These are phyloP conservation scores for Spilogale gracilis DNA, from an alignment of 2,113 vertebrate genomes.

Conservation along the genomic window DNA sequence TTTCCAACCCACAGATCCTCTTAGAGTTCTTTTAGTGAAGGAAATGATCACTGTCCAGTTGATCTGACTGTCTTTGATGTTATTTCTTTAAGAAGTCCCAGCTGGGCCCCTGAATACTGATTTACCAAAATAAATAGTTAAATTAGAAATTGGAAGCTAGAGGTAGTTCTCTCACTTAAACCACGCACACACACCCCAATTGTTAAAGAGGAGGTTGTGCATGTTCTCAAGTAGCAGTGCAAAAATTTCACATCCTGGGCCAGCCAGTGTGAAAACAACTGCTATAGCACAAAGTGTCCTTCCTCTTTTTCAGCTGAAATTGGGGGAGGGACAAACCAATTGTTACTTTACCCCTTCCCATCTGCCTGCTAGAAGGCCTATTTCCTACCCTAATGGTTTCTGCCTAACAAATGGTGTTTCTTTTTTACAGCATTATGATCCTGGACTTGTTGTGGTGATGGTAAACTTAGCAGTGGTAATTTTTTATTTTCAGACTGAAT, in stretches of 20 bases:
- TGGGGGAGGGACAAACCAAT: constrained; percentile 84
- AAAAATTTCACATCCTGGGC: constrained; percentile 62
- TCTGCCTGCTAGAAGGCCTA: constrained; percentile 91
- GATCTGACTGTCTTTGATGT: constrained; percentile 21
- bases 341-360: constrained; percentile 76
- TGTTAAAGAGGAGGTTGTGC: constrained; percentile 45
- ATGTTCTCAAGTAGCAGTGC: constrained; percentile 61
- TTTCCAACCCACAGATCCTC: background rate
- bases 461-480: constrained; percentile 99
- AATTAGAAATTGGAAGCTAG: constrained; percentile 38
- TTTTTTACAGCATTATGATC: constrained; percentile 99
- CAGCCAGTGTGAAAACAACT: constrained; percentile 40
- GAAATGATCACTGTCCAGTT: constrained; percentile 12
- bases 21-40: constrained; percentile 25
- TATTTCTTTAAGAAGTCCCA: constrained; percentile 53
- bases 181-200: background rate
- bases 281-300: constrained; percentile 46
- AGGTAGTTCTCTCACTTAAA: background rate
- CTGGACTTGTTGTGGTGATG: constrained; percentile 99
- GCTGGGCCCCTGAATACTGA: constrained; percentile 22
- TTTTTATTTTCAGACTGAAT: constrained; percentile 99
- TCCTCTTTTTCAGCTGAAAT: constrained; percentile 80
- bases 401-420: constrained; percentile 99
- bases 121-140: constrained; percentile 24
- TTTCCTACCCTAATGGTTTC: constrained; percentile 96